Percentiles rank a stretch among this genome's conserved stretches.
Conservation (phyloP, 2,888 invertebrate genomes). For the Dryobota labecula region DNA sequence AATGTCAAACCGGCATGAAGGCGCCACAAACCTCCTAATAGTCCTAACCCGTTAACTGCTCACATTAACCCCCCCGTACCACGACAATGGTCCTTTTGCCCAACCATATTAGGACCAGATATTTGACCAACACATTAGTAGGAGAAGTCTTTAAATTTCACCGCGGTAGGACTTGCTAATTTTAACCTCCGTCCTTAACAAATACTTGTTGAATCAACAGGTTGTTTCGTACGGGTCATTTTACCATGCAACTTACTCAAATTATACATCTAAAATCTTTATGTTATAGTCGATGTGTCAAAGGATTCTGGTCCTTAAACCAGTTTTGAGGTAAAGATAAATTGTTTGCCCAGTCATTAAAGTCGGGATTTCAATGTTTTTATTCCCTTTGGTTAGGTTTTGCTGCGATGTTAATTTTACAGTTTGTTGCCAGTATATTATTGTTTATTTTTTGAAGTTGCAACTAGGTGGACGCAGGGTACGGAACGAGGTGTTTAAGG, state of each 20-base stretch:
- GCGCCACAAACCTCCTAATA: slow-evolving; percentile 61
- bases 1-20: slow-evolving; percentile 43
- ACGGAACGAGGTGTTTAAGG: background rate
- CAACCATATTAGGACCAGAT: slow-evolving; percentile 62
- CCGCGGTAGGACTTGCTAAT: slow-evolving; percentile 89
- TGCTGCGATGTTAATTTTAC: slow-evolving; percentile 67
- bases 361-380: slow-evolving; percentile 79
- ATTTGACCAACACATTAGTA: slow-evolving; percentile 63
- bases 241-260: slow-evolving; percentile 9
- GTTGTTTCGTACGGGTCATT: slow-evolving; percentile 65
- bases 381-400: slow-evolving; percentile 68
- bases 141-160: slow-evolving; percentile 73
- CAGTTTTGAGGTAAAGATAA: slow-evolving; percentile 71
- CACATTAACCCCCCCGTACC: slow-evolving; percentile 54
- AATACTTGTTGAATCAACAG: slow-evolving; percentile 83
- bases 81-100: slow-evolving; percentile 63
- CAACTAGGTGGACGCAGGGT: slow-evolving; percentile 51
- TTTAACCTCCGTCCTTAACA: slow-evolving; percentile 82
- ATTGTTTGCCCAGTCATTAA: slow-evolving; percentile 81
- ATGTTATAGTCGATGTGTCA: slow-evolving; percentile 41
- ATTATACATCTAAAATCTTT: slow-evolving; percentile 49
- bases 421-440: slow-evolving; percentile 62
- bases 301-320: slow-evolving; percentile 63
- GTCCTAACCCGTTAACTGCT: slow-evolving; percentile 67
- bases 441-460: slow-evolving; percentile 62